Percentiles rank a stretch among this genome's conserved stretches.
Conservation (phyloP, 2,888 invertebrate species). For the Lasioglossum pauxillum region DNA sequence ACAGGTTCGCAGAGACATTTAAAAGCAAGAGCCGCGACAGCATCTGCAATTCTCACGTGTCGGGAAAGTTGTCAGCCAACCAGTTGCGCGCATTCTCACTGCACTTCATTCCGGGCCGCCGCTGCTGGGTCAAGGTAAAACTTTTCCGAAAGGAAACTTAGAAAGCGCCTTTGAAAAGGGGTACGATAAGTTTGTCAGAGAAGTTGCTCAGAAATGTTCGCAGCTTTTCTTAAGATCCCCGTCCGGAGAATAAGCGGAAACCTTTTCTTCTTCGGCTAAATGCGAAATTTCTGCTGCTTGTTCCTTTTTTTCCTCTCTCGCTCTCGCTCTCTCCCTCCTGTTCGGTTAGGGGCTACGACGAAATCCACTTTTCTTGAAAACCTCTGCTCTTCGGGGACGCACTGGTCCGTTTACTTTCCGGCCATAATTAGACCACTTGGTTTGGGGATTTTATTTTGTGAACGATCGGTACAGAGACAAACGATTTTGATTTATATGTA, state of each 20-base stretch:
- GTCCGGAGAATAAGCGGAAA: conserved; percentile 48
- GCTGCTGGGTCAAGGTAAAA: conserved; percentile 71
- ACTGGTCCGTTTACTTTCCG: not conserved
- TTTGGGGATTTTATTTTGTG: not conserved
- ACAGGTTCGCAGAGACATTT: conserved; percentile 53
- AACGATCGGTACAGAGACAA: not conserved
- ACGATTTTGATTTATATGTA: not conserved
- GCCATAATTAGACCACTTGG: not conserved
- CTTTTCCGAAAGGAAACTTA: conserved; percentile 70
- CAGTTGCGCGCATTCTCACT: conserved; percentile 73
- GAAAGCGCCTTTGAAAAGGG: conserved; percentile 39
- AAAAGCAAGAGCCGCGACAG: conserved; percentile 48
- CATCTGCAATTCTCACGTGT: conserved; percentile 70
- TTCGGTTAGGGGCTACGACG: not conserved
- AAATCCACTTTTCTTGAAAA: conserved; percentile 33
- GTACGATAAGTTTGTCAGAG: conserved; percentile 55
- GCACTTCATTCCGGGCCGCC: conserved; percentile 48
- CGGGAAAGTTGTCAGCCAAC: conserved; percentile 70
- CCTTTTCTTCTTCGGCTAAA: conserved; percentile 51
- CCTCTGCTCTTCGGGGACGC: not conserved
- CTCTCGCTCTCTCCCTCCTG: not conserved
- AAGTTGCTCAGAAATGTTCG: conserved; percentile 67
- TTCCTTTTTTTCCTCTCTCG: not conserved
- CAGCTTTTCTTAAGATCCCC: conserved; percentile 66
- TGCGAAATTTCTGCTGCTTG: conserved; percentile 41